Base-by-base conservation (phyloP, 53 echinoderm and acorn worm species). In the Temnopleurus reevesii region DNA sequence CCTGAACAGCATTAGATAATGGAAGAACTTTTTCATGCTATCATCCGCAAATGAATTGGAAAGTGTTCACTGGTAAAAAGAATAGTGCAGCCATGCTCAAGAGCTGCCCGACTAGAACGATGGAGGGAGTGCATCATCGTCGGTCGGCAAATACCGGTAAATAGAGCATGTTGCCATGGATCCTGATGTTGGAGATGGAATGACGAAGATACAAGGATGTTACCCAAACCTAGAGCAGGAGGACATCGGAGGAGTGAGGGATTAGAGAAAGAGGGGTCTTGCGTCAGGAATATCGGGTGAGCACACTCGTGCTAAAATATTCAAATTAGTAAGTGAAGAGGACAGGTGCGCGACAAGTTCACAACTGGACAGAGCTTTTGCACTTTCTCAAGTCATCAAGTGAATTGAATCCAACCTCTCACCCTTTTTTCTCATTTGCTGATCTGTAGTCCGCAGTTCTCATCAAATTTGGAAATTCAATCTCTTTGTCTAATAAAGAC, bases 291-390 rank as follows among this genome's bases (percentile, higher is more conserved):
- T 85, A 85, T 85, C 85, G 51, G 43, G 61, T 85, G 85, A 85
- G 29, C 44, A 43, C 59, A 85, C 59, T 46, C 44, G 59, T 46
- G 60, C 60, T 59, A 58, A 85, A 51, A 58, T 58, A 58, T 85
- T 60, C 85, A 85, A 85, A 85, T 85, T 85, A 85, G 85, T 85
- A 85, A 85, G 58, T 51, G 46, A 45, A 85, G 59, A 85, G 85
- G 85, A 51, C 85, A 85, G 85, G 85, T 85, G 85, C 46, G 26
- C 3, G 85, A 59, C 41, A 41, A 36, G 51, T 18, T 33, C 27
- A 60, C 59, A 15, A 35, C 57, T 85, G 85, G 38, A 55, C 55
- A 77, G 82, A 55, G 82, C 35, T 82, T 82, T 46, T 82, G 82
- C 82, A 82, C 82, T 82, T 82, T 82, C 55, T 54, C 17, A 12